These are phyloP conservation scores for Chloromyia formosa DNA, from an alignment of 2,888 invertebrate genomes.

Conservation along the genomic window DNA sequence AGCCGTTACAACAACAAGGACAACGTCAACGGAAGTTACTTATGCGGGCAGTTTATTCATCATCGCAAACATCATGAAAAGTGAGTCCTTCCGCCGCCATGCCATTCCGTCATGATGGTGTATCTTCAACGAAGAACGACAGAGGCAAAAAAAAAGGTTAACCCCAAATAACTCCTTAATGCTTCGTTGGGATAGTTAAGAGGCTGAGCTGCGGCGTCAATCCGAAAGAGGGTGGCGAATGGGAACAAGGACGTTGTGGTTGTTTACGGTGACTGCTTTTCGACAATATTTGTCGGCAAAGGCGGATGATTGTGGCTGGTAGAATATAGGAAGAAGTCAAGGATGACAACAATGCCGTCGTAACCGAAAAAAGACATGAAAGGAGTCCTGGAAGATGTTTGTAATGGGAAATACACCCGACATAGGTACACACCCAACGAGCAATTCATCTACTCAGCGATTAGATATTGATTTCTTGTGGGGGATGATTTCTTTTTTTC, in stretches of 20 bases:
- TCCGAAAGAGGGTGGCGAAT: neutral
- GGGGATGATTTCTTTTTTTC: no score
- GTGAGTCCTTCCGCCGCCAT: neutral
- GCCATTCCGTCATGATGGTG: neutral
- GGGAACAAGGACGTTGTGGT: slow-evolving; percentile 29
- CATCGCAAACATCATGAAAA: slow-evolving; percentile 27
- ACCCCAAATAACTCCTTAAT: slow-evolving; percentile 26
- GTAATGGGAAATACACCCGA: slow-evolving; percentile 26
- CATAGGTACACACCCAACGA: slow-evolving; percentile 16
- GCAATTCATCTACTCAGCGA: slow-evolving; percentile 24
- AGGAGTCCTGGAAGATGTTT: slow-evolving; percentile 17
- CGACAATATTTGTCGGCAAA: slow-evolving; percentile 28
- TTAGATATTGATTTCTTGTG: slow-evolving; percentile 32
- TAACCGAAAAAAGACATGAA: slow-evolving; percentile 11
- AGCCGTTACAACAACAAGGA: neutral
- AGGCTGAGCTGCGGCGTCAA: slow-evolving; percentile 35
- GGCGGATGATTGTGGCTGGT: slow-evolving; percentile 7
- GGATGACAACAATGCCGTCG: slow-evolving; percentile 18
- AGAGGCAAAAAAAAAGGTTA: slow-evolving; percentile 18
- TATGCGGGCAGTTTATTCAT: slow-evolving; percentile 43
- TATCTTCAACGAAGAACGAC: no score
- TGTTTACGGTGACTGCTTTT: slow-evolving; percentile 33
- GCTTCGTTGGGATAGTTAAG: neutral
- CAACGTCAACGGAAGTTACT: slow-evolving; percentile 26
- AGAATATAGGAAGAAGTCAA: neutral